phyloP scores from a whole-genome alignment of 2,113 vertebrate genomes.

The Oreochromis aureus region DNA sequence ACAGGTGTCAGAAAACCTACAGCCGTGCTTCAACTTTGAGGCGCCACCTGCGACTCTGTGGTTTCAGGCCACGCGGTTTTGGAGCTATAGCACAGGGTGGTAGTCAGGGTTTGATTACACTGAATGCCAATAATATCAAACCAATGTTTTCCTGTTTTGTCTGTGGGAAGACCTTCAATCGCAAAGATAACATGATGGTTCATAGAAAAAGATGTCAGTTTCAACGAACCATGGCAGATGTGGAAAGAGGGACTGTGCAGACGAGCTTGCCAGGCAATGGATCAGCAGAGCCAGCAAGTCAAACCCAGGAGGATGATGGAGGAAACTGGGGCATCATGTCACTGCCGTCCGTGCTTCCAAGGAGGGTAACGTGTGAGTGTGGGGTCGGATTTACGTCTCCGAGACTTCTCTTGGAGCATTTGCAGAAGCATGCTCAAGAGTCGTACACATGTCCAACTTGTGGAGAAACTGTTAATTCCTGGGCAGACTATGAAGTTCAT shows the following conservation, averaged over 20 bases:
- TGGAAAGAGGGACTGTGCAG: not conserved
- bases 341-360: constrained; percentile 71
- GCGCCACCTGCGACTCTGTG: constrained; percentile 68
- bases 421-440: constrained; percentile 74
- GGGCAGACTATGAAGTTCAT: constrained; percentile 74
- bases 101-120: not conserved
- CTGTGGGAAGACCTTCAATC: constrained; percentile 68
- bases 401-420: constrained; percentile 71
- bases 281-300: not conserved
- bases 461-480: constrained; percentile 71
- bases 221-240: not conserved
- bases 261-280: not conserved
- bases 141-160: constrained; percentile 65
- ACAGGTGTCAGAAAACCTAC: constrained; percentile 70
- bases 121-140: constrained; percentile 17
- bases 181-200: constrained; percentile 71
- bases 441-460: constrained; percentile 74
- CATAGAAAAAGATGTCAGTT: constrained; percentile 64
- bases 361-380: constrained; percentile 76
- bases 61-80: constrained; percentile 36
- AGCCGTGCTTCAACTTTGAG: constrained; percentile 63
- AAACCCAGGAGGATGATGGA: constrained; percentile 20
- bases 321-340: constrained; percentile 75
- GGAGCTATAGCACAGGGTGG: not conserved
- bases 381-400: constrained; percentile 72